Evolutionary conservation across 2,113 vertebrate genomes (phyloP).

Genomic region (Cololabis saira): DNA sequence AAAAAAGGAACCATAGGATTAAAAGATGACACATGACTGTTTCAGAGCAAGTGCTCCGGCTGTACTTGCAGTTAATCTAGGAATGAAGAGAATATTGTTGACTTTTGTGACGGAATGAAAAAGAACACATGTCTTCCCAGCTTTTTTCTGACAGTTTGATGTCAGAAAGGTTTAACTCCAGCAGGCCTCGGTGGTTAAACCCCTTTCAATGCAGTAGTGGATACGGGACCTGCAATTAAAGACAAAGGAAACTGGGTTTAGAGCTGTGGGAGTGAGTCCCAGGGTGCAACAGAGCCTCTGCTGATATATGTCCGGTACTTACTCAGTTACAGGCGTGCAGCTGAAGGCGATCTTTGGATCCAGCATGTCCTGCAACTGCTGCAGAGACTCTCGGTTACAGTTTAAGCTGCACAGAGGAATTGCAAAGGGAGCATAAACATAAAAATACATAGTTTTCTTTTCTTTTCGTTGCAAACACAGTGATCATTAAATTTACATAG

Average conservation of each 20-base stretch:
- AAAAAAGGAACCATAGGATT: too few relatives aligned
- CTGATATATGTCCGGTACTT: neutral
- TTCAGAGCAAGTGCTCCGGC: too few relatives aligned
- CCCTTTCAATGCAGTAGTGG: neutral
- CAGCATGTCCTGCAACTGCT: neutral
- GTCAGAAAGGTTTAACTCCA: neutral
- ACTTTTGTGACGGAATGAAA: too few relatives aligned
- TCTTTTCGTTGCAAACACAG: too few relatives aligned
- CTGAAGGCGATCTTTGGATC: neutral
- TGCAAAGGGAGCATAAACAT: neutral
- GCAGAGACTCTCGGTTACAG: neutral
- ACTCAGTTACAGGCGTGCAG: neutral
- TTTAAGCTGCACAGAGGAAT: neutral
- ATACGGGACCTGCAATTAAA: neutral
- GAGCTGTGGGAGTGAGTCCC: neutral
- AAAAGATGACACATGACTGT: too few relatives aligned
- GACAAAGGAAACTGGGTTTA: neutral
- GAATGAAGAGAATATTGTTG: too few relatives aligned
- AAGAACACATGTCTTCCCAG: too few relatives aligned
- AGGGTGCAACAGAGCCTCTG: too few relatives aligned
- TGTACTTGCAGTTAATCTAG: too few relatives aligned
- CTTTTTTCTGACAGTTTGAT: neutral
- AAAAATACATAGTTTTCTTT: neutral
- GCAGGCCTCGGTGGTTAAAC: neutral
- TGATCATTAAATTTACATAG: too few relatives aligned